Base-by-base conservation (phyloP, 1,140 invertebrate species). In the Holcopasites calliopsidis region DNA sequence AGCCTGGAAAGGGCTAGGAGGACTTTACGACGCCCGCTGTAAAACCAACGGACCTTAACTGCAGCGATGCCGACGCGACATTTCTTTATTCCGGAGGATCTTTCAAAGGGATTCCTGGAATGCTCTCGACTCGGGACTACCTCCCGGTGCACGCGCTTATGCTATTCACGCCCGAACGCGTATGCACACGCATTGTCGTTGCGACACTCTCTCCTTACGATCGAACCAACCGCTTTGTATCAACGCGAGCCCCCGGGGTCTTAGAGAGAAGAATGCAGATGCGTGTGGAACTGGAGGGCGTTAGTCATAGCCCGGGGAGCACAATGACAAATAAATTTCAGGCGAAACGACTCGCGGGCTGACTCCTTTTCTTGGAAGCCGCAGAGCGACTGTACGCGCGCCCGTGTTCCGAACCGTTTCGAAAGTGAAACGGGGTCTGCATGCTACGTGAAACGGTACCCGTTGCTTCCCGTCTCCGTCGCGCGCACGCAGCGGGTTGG, bases 341-440 rank as follows among this genome's bases (percentile, higher is more conserved):
- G 61, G 35, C 3, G 50, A 62, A 64, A 54, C 31, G 23, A 65
- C 58, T 52, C 21, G 31, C 70, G 28, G 57, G 31, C 71, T 66
- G 66, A 54, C 71, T 57, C 54, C 28, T 55, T n/a, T 65, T 74
- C 60, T 42, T 10, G 38, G 61, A 66, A 64, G 16, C 13, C 13
- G 18, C 35, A n/a, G 21, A 40, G 10, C 3, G 7, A 60, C 58
- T n/a, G 13, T 23, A 11, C 5, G 16, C 8, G 23, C 21, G 8
- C 11, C 11, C 44, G 58, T 16, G 7, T 21, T 28, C 16, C 38
- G 38, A 44, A 33, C 40, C 44, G 70, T 60, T 55, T 84, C 70
- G 76, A 88, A 87, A 88, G 87, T 88, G 87, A 86, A 88, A 88
- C 86, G 86, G n/a, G n/a, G 82, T 81, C 73, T 77, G 44, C 23